A percentile compares a stretch with the other conserved stretches of the same genome.
These are phyloP conservation scores for Nymphalis c-album DNA, from an alignment of 2,888 invertebrate genomes.

Conservation along the genomic window DNA sequence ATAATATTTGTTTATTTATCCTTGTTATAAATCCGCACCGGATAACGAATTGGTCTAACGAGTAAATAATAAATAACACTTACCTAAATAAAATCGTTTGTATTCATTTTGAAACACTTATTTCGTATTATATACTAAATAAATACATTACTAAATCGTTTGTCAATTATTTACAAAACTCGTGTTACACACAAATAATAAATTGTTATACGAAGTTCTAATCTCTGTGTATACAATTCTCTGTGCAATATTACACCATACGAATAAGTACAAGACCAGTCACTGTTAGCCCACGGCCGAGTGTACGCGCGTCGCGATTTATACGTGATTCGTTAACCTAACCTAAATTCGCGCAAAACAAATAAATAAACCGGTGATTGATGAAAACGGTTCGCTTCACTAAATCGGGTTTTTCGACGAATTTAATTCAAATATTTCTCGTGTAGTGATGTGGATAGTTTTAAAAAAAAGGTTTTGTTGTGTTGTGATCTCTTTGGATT, in stretches of 20 bases:
- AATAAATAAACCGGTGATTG: slow-evolving; percentile 22
- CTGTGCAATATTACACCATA: neutral
- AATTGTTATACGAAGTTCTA: neutral
- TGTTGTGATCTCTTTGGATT: slow-evolving; percentile 3
- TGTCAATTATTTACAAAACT: neutral
- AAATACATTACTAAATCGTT: too few relatives aligned
- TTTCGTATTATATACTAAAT: too few relatives aligned
- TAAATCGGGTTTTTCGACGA: neutral
- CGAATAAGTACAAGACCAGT: neutral
- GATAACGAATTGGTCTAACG: too few relatives aligned
- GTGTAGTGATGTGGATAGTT: neutral
- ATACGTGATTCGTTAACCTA: neutral
- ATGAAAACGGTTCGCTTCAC: slow-evolving; percentile 12
- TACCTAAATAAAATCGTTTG: too few relatives aligned
- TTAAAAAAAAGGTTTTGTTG: slow-evolving; percentile 1
- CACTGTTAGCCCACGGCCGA: neutral
- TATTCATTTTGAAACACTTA: too few relatives aligned
- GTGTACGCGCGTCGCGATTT: neutral
- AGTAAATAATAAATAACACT: too few relatives aligned
- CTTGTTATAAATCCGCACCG: too few relatives aligned
- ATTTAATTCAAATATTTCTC: neutral
- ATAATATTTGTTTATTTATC: too few relatives aligned
- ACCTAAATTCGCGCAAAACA: slow-evolving; percentile 23
- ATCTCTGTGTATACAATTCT: slow-evolving; percentile 10
- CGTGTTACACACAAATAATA: neutral